phyloP scores from a whole-genome alignment of 1,140 invertebrate species.

The Oncopodura yosiiana region DNA sequence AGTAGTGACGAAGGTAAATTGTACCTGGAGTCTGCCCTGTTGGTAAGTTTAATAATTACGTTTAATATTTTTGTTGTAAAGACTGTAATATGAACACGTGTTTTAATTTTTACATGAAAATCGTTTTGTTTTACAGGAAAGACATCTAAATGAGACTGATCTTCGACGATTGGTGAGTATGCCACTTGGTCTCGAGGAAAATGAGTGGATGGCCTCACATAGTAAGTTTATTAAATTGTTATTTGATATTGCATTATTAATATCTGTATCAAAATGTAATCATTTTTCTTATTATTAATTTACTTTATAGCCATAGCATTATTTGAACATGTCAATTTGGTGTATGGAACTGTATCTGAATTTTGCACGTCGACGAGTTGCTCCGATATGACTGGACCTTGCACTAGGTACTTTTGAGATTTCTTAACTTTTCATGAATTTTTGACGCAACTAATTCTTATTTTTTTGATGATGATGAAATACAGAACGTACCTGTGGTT shows the following conservation, averaged over 20 bases:
- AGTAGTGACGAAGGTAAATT: constrained; percentile 78
- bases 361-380: constrained; percentile 90
- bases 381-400: constrained; percentile 88
- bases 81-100: too few relatives aligned
- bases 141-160: constrained; percentile 84
- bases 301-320: constrained; percentile 79
- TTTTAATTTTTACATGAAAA: too few relatives aligned
- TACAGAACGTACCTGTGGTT: constrained; percentile 91
- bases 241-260: background rate
- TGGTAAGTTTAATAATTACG: too few relatives aligned
- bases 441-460: constrained; percentile 10
- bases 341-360: constrained; percentile 95
- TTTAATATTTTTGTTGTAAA: too few relatives aligned
- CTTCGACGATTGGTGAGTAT: constrained; percentile 83
- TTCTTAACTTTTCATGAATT: background rate
- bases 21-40: constrained; percentile 84
- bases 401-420: constrained; percentile 58
- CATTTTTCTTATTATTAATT: constrained; percentile 30
- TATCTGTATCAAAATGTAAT: constrained; percentile 3
- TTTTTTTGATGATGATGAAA: constrained; percentile 31
- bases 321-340: constrained; percentile 94
- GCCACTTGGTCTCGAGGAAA: constrained; percentile 86
- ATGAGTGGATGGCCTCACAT: constrained; percentile 97
- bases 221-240: constrained; percentile 55
- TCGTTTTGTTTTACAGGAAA: too few relatives aligned